phyloP scores from a whole-genome alignment of 1,140 invertebrate genomes.

The Trichonephila clavata region DNA sequence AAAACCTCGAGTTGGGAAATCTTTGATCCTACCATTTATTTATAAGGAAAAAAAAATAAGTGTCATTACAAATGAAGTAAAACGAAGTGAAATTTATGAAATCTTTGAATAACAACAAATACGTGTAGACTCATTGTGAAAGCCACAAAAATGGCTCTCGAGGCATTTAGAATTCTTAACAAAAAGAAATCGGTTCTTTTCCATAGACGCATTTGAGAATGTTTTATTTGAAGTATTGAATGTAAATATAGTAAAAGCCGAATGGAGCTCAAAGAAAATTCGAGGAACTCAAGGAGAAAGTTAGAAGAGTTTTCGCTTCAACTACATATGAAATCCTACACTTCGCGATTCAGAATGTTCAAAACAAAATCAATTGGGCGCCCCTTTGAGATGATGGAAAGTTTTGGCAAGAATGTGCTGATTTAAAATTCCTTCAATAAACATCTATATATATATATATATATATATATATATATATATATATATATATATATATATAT shows the following conservation, averaged over 20 bases:
- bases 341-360: not conserved
- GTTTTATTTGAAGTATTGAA: not conserved
- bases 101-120: no score
- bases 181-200: not conserved
- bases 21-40: no score
- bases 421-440: constrained; percentile 14
- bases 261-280: not conserved
- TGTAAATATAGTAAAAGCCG: constrained; percentile 3
- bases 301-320: not conserved
- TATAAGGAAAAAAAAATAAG: no score
- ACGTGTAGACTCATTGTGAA: no score
- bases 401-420: not conserved
- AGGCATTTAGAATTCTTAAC: not conserved
- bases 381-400: not conserved
- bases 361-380: not conserved
- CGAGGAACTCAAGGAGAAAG: not conserved
- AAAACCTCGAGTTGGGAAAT: no score
- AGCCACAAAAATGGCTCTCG: not conserved
- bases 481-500: no score
- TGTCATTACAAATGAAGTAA: no score
- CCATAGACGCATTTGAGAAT: not conserved
- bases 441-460: not conserved
- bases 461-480: no score
- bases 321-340: not conserved
- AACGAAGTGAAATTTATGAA: no score